These are phyloP conservation scores for Chrysina gloriosa DNA, from an alignment of 2,888 invertebrate genomes.

Conservation along the genomic window DNA sequence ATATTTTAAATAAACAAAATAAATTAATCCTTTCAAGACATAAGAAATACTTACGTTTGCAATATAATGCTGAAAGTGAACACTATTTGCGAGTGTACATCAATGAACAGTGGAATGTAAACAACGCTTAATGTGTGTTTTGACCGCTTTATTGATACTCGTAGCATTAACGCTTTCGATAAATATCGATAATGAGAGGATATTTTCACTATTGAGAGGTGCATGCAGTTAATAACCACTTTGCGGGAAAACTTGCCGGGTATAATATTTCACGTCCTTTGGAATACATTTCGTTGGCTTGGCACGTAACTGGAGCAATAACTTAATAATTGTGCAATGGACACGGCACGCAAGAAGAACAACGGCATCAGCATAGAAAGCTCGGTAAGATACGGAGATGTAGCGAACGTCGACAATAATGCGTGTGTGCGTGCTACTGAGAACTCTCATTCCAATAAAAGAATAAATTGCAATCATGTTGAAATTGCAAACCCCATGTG, in stretches of 20 bases:
- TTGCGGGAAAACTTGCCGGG: not conserved
- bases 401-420: conserved; percentile 7
- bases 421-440: conserved; percentile 15
- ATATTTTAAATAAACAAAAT: too few species aligned
- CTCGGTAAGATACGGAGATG: conserved; percentile 7
- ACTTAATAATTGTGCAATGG: conserved; percentile 43
- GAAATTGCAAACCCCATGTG: conserved; percentile 43
- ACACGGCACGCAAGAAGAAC: conserved; percentile 39
- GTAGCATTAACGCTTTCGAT: too few species aligned
- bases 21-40: too few species aligned
- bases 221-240: conserved; percentile 3
- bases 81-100: too few species aligned
- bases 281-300: conserved; percentile 4
- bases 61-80: too few species aligned
- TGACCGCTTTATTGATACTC: too few species aligned
- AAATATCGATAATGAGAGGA: too few species aligned
- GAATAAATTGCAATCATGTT: conserved; percentile 40
- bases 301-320: conserved; percentile 46
- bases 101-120: too few species aligned
- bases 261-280: conserved; percentile 8
- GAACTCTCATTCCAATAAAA: conserved; percentile 37
- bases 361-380: conserved; percentile 26
- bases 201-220: not conserved
- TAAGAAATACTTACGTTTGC: too few species aligned
- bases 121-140: too few species aligned